Percentiles rank a stretch among this genome's conserved stretches.
Conservation (phyloP, 1,140 invertebrate genomes). For the Oedothorax gibbosus region DNA sequence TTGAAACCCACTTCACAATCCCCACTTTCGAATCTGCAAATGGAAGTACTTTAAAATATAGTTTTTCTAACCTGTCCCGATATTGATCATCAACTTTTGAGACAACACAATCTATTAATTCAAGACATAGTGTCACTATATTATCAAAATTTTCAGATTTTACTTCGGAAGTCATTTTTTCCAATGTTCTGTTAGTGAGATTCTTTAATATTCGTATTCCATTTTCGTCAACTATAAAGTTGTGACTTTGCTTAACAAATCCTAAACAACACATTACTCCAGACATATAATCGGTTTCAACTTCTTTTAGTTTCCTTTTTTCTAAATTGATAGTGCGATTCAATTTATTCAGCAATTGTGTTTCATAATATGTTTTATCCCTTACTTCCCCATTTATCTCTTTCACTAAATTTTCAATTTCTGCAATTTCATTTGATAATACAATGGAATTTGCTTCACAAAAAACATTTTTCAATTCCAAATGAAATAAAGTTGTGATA, state of each 20-base stretch:
- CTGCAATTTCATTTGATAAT: not conserved
- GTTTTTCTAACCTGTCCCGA: not conserved
- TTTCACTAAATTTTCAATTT: slow-evolving; percentile 16
- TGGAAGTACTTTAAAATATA: not conserved
- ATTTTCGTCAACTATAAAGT: not conserved
- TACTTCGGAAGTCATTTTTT: not conserved
- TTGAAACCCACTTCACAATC: slow-evolving; percentile 18
- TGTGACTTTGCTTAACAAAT: not conserved
- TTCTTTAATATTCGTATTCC: not conserved
- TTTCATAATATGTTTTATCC: slow-evolving; percentile 1
- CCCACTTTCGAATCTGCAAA: not conserved
- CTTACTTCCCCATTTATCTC: not conserved
- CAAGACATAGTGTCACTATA: not conserved
- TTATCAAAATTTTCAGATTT: slow-evolving; percentile 7
- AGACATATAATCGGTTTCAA: not conserved
- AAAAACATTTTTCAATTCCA: not conserved
- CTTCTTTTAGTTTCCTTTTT: slow-evolving; percentile 10
- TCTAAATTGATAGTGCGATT: not conserved
- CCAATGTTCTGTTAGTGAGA: not conserved
- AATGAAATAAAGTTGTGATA: not conserved
- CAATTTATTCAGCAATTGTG: not conserved
- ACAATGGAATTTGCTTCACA: not conserved
- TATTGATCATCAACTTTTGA: not conserved
- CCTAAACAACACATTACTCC: not conserved
- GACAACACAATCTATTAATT: not conserved